A percentile compares a stretch with the other conserved stretches of the same genome.
phyloP scores from a whole-genome alignment of 2,797 vertebrate species.

The Gadopsis marmoratus region DNA sequence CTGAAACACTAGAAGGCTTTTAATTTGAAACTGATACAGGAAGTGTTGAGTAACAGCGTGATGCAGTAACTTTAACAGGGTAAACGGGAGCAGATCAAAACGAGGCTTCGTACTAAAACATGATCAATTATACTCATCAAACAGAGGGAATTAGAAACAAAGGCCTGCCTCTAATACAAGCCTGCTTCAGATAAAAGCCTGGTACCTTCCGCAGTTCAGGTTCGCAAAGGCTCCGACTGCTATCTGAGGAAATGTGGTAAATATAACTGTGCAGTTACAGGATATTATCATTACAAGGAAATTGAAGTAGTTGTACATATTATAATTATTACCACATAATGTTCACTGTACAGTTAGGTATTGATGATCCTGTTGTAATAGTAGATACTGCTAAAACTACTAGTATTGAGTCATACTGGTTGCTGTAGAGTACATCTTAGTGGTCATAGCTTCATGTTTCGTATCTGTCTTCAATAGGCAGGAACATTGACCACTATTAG shows the following conservation, averaged over 20 bases:
- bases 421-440: not conserved
- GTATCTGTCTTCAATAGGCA: not conserved
- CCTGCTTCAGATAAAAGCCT: no score
- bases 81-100: no score
- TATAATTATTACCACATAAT: not conserved
- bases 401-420: not conserved
- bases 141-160: no score
- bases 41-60: no score
- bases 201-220: no score
- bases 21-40: no score
- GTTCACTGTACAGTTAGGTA: not conserved
- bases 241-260: not conserved
- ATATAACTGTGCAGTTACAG: conserved; percentile 8
- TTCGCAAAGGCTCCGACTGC: no score
- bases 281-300: not conserved
- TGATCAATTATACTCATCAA: no score
- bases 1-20: no score
- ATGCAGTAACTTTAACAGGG: no score
- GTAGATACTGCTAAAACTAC: not conserved
- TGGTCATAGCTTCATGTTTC: not conserved
- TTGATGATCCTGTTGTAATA: not conserved
- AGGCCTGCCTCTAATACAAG: no score
- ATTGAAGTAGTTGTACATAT: not conserved
- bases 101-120: no score
- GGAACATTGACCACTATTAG: not conserved